Evolutionary conservation across 2,113 vertebrate genomes (phyloP).

Genomic region (Tor tambroides): DNA sequence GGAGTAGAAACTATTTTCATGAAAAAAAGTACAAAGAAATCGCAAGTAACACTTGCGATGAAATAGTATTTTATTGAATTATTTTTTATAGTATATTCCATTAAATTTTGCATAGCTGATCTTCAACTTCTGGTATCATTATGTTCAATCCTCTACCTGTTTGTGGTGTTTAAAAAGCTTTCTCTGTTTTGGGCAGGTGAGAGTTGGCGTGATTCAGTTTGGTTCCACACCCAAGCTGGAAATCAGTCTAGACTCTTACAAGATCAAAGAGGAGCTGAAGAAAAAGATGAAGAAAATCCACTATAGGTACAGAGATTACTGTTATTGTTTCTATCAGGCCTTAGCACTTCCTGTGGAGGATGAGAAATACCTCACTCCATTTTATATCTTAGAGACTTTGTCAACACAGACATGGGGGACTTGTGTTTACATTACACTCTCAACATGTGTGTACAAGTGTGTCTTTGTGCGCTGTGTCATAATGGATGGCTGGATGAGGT

Average conservation of each 20-base stretch:
- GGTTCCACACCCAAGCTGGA: conserved; percentile 83
- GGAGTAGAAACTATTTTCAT: too few species aligned
- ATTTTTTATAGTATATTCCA: not conserved
- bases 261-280: conserved; percentile 81
- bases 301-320: conserved; percentile 79
- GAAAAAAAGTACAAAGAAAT: too few species aligned
- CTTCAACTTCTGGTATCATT: not conserved
- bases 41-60: too few species aligned
- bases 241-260: conserved; percentile 81
- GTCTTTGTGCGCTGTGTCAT: not conserved
- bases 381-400: not conserved
- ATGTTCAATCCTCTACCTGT: not conserved
- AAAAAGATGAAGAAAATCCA: conserved; percentile 80
- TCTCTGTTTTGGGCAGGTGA: conserved; percentile 74
- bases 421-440: conserved; percentile 25
- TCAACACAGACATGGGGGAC: not conserved
- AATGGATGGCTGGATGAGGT: conserved; percentile 31
- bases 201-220: conserved; percentile 89
- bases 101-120: not conserved
- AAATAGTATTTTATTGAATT: too few species aligned
- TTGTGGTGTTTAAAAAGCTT: not conserved
- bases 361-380: not conserved
- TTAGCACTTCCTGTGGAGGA: conserved; percentile 7
- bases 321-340: not conserved
- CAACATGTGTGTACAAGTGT: conserved; percentile 18